Evolutionary conservation across 2,888 invertebrate genomes (phyloP), one percentile per base, ranked within the genome.

Genomic region (Smittia aterrima): DNA sequence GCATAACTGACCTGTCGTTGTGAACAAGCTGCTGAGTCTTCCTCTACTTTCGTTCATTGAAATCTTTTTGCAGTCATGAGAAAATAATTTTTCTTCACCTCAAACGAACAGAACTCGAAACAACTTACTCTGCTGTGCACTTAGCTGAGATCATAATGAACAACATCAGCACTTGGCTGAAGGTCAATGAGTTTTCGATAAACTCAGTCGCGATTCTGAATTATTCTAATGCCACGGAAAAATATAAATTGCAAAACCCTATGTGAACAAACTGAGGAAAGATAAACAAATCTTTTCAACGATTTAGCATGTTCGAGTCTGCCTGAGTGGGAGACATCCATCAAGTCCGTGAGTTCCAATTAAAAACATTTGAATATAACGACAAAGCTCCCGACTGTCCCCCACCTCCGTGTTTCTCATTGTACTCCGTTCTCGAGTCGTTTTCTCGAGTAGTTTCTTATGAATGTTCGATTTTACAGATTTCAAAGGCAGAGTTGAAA

Each of bases 1-100:
- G 67, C 67, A 67, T 67, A 67, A 67, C 41, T 67, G 67, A 67
- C 67, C 67, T 67, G 41, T 67, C 47, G 27, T n/a, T 66, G 16
- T 9, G 32, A 32, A 32, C 32, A 32, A 32, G 32, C 32, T 32
- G 32, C 32, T 67, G 22, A 22, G 41, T 18, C 58, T 20, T 58
- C 58, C 58, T 58, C 20, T 22, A 18, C 40, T 24, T 24, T 41
- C 67, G 41, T 22, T 67, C 67, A 67, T 67, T 67, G 24, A 67
- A 67, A 24, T 67, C 67, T 41, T 27, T 18, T 18, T 3, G 47
- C 11, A 13, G 47, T 47, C 47, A 13, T 47, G 47, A n/a, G 22
- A 62, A 62, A 62, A 18, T 11, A 62, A 53, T 16, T 13, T n/a
- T 32, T 32, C 32, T 6, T 32, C 32, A n/a, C n/a, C n/a, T n/a